phyloP scores from a whole-genome alignment of 35 echinoderm and acorn worm genomes.

The Anneissia japonica region DNA sequence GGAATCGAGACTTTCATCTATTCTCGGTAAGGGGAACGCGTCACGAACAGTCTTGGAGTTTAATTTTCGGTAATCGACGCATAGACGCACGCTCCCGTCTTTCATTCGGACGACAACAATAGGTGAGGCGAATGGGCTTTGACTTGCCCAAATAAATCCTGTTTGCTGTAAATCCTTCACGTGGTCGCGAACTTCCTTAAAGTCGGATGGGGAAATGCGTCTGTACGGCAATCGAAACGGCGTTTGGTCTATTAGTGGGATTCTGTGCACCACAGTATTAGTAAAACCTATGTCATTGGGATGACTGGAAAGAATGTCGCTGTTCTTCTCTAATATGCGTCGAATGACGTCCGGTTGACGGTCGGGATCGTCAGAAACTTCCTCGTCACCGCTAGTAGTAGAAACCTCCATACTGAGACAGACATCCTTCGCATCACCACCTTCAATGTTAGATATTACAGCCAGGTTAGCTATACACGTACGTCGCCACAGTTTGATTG shows the following conservation, averaged over 20 bases:
- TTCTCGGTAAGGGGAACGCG: neutral
- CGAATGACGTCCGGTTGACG: no score
- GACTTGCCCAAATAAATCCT: constrained; percentile 15
- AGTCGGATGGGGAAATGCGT: constrained; percentile 30
- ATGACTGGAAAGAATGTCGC: no score
- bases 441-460: no score
- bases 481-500: no score
- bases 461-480: no score
- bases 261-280: constrained; percentile 17
- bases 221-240: constrained; percentile 21
- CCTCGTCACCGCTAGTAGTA: no score
- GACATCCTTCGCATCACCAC: no score
- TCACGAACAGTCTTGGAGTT: neutral
- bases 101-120: constrained; percentile 48
- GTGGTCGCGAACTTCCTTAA: constrained; percentile 32
- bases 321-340: no score
- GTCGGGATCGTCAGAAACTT: no score
- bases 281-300: constrained; percentile 10
- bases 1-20: constrained; percentile 25
- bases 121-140: constrained; percentile 36
- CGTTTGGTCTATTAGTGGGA: constrained; percentile 19
- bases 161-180: constrained; percentile 13
- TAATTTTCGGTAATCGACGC: constrained; percentile 38
- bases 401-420: no score
- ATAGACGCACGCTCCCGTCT: constrained; percentile 25